phyloP scores from a whole-genome alignment of 2,888 invertebrate species.

The Aradus depressus region DNA sequence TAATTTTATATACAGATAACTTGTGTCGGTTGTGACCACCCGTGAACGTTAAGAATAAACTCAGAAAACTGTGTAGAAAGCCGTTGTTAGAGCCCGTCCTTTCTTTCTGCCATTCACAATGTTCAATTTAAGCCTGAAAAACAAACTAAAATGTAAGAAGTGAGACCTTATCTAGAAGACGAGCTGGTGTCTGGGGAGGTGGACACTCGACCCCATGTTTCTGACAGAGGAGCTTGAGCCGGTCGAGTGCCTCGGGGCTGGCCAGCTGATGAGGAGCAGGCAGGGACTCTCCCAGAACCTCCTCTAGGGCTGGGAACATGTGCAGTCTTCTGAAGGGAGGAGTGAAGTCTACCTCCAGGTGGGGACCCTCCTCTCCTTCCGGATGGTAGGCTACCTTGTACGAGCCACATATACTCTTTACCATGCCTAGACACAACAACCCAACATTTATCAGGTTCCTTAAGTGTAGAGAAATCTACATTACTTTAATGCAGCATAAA shows the following conservation, averaged over 20 bases:
- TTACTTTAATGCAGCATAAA: too few relatives aligned
- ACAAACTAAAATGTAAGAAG: neutral
- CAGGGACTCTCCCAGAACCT: slow-evolving; percentile 60
- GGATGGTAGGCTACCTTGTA: slow-evolving; percentile 88
- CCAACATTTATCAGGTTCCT: neutral
- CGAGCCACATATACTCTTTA: slow-evolving; percentile 77
- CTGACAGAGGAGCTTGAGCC: slow-evolving; percentile 69
- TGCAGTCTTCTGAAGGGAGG: slow-evolving; percentile 88
- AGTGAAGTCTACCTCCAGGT: slow-evolving; percentile 85
- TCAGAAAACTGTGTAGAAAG: too few relatives aligned
- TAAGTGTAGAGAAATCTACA: neutral
- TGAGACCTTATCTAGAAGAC: slow-evolving; percentile 79
- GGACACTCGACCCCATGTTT: slow-evolving; percentile 88
- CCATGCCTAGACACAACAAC: slow-evolving; percentile 55
- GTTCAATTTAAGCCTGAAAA: neutral
- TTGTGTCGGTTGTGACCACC: too few relatives aligned
- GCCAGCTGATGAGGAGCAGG: slow-evolving; percentile 57
- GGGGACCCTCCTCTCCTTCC: slow-evolving; percentile 72
- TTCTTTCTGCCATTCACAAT: neutral
- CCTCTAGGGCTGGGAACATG: slow-evolving; percentile 86
- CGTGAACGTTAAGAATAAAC: too few relatives aligned
- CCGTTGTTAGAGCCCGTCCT: too few relatives aligned
- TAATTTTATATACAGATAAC: too few relatives aligned
- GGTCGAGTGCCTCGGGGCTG: slow-evolving; percentile 56
- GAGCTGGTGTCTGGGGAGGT: slow-evolving; percentile 79